Conservation (phyloP, 1,140 invertebrate genomes). For the Triops longicaudatus region DNA sequence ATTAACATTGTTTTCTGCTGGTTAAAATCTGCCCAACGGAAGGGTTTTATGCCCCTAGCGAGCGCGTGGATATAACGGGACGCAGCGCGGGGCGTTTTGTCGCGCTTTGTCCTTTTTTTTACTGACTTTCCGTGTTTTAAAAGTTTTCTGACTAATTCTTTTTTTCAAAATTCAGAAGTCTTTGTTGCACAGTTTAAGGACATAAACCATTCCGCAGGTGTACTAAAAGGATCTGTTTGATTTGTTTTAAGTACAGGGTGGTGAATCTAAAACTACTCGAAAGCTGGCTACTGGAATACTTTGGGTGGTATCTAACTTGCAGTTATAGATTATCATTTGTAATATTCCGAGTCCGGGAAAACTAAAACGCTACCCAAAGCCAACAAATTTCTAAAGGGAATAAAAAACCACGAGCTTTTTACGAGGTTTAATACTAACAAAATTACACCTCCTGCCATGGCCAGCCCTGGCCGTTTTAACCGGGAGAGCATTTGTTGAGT, state of each 20-base stretch:
- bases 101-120: too few species aligned
- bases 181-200: background rate
- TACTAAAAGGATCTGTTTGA: background rate
- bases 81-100: too few species aligned
- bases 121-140: too few species aligned
- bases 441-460: background rate
- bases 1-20: background rate
- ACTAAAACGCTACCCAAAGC: background rate
- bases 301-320: background rate
- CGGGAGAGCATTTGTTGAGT: background rate
- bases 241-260: background rate
- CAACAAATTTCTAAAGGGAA: background rate
- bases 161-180: too few species aligned
- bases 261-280: constrained; percentile 7
- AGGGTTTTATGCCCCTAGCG: too few species aligned
- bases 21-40: too few species aligned
- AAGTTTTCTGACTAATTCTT: too few species aligned
- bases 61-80: too few species aligned
- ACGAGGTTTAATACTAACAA: too few species aligned
- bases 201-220: background rate
- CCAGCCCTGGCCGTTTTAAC: background rate
- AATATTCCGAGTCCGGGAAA: background rate
- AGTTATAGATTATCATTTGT: background rate
- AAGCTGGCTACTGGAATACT: background rate
- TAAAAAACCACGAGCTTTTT: background rate